Evolutionary conservation across 2,888 invertebrate genomes (phyloP), one percentile per base, ranked within the genome.

Genomic region (Cosmia trapezina): DNA sequence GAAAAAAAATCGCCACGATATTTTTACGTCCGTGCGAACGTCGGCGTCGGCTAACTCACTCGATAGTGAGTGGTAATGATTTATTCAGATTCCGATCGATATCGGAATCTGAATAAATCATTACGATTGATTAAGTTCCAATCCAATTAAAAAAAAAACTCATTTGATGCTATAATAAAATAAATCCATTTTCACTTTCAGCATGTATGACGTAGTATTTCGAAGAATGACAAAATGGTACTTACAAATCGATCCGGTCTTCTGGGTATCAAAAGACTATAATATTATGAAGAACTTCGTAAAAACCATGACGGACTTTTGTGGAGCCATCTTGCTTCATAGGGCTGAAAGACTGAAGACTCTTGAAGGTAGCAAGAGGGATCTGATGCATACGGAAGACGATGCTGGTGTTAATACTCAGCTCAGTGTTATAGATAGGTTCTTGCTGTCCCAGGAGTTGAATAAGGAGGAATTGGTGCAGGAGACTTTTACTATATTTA

Each of bases 171-270:
- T 28, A 37, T n/a, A 33, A n/a, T 63, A 63, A n/a, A 2, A 28
- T 28, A 28, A 28, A 28, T 28, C 9, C 11, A 4, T 37, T 37
- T 63, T 63, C 0, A 33, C 22, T 77, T 80, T 5, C 90, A 95
- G 95, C 8, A 11, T 91, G 0, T 95, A 95, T 84, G 87, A 92
- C 6, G 73, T 90, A 53, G 76, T 91, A 0, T 95, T 94, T 79
- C 82, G 90, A 17, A 90, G 95, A 78, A 95, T 95, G 94, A 94
- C 93, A 0, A 92, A 90, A 80, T 95, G 95, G 95, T 94, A 94
- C 70, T 87, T 93, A 2, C 95, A 95, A 85, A 91, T 95, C 17
- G 89, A 93, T 17, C 93, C 93, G 0, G 65, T 94, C 0, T 95
- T 90, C 78, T 90, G 93, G 91, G 22, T 93, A 43, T 89, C 91